Evolutionary conservation across 1,140 invertebrate species (phyloP).

Genomic region (Leptoteleia sp.): DNA sequence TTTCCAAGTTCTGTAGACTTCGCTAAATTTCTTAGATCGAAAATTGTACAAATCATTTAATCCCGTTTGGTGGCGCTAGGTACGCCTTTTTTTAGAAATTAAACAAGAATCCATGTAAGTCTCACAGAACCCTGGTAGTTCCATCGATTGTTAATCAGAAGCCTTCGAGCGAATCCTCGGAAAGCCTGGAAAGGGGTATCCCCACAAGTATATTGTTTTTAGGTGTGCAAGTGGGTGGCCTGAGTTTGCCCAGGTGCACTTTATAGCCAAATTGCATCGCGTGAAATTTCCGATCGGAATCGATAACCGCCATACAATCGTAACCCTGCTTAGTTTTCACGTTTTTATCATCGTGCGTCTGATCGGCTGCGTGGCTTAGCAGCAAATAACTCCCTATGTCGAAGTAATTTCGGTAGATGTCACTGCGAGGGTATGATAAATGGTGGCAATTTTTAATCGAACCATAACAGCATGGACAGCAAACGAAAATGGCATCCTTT

Average conservation of each 20-base stretch:
- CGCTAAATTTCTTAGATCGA: no score
- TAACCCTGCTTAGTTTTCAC: conserved; percentile 87
- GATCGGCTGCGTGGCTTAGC: conserved; percentile 93
- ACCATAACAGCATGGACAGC: conserved; percentile 98
- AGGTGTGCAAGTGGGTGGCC: conserved; percentile 91
- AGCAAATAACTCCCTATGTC: conserved; percentile 86
- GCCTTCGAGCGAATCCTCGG: no score
- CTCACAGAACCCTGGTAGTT: no score
- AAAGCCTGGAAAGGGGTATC: no score
- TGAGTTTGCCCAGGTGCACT: conserved; percentile 88
- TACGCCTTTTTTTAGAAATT: no score
- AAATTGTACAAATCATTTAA: no score
- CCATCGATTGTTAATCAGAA: no score
- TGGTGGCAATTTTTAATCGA: conserved; percentile 88
- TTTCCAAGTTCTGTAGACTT: no score
- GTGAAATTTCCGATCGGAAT: conserved; percentile 89
- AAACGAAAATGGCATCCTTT: conserved; percentile 90
- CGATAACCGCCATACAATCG: conserved; percentile 92
- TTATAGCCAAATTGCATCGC: conserved; percentile 89
- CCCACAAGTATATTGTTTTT: conserved; percentile 97
- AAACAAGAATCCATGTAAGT: no score
- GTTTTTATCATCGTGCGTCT: conserved; percentile 89
- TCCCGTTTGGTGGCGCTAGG: no score
- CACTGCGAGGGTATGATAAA: conserved; percentile 88
- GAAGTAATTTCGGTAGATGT: conserved; percentile 78